Conservation (phyloP, 2,113 vertebrate species). For the Vulpes lagopus region DNA sequence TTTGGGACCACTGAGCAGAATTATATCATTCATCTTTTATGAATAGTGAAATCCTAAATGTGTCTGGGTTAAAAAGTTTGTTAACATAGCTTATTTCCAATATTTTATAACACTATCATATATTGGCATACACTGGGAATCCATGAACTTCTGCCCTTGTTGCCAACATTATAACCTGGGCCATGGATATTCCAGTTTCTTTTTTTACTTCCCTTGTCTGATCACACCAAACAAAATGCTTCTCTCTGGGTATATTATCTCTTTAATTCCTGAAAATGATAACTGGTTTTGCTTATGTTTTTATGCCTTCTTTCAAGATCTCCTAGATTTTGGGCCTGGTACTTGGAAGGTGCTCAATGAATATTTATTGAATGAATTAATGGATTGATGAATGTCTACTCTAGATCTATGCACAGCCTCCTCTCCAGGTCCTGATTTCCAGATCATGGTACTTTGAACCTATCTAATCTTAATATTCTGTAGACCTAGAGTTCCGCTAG, state of each 20-base stretch:
- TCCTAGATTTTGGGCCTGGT: background rate
- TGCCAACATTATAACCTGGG: background rate
- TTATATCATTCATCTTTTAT: background rate
- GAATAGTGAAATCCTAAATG: background rate
- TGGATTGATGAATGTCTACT: background rate
- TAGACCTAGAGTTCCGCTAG: slow-evolving; percentile 8
- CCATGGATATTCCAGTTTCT: background rate
- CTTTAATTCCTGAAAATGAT: background rate
- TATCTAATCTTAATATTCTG: background rate
- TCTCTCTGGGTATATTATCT: background rate
- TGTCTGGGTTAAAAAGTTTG: slow-evolving; percentile 9
- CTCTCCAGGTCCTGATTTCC: background rate
- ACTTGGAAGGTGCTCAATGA: background rate
- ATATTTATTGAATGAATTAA: slow-evolving; percentile 11
- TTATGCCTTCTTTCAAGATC: background rate
- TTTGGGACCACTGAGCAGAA: background rate
- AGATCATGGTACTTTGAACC: background rate
- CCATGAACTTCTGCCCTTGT: background rate
- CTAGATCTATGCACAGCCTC: background rate
- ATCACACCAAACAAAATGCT: background rate
- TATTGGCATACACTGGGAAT: background rate
- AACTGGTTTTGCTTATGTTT: background rate
- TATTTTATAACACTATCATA: background rate
- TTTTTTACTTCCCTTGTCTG: background rate
- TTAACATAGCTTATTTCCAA: background rate